Evolutionary conservation across 2,797 vertebrate genomes (phyloP), one percentile per base, ranked within the genome.

Genomic region (Chloroceryle amazona): DNA sequence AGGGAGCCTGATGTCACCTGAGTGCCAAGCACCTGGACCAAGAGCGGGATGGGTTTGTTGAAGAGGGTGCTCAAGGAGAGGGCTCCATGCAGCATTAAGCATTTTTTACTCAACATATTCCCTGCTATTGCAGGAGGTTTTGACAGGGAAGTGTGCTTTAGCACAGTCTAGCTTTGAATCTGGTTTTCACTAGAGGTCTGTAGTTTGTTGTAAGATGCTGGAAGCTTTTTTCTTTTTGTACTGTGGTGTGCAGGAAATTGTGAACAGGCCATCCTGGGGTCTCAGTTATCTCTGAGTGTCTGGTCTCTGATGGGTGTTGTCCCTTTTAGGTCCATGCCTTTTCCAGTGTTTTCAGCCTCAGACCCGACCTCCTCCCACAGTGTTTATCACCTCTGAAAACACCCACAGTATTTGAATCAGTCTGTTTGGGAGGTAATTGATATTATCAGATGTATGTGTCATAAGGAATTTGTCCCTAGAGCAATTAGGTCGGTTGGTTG

Each of bases 391-490:
- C 73, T 92, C 73, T 88, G 66, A 66, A 96, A 95, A 94, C 81
- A 81, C 72, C 70, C 75, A 89, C 71, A 58, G 55, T 46, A 63
- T 91, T 96, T 97, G 86, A 95, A 90, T 84, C 76, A 70, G 73
- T 73, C 47, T 84, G 46, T 81, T 95, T 95, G 73, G 47, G 52
- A 93, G 89, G 76, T 96, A 95, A 95, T 73, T 93, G 85, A 57
- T 93, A 84, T 94, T 97, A 96, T 96, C 95, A 82, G 67, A 37
- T 67, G 49, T 35, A 37, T 89, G 87, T 96, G 97, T 93, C 90
- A 96, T 80, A 90, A 81, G 88, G 75, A 93, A 96, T 97, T 96
- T 94, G 87, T 95, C 92, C 84, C 87, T 66, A 55, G 86, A 90
- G 88, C 92, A 94, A 96, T 92, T 89, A 92, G 54, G 88, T n/a